Conservation (phyloP, 2,113 vertebrate species). For the Microtus pennsylvanicus region DNA sequence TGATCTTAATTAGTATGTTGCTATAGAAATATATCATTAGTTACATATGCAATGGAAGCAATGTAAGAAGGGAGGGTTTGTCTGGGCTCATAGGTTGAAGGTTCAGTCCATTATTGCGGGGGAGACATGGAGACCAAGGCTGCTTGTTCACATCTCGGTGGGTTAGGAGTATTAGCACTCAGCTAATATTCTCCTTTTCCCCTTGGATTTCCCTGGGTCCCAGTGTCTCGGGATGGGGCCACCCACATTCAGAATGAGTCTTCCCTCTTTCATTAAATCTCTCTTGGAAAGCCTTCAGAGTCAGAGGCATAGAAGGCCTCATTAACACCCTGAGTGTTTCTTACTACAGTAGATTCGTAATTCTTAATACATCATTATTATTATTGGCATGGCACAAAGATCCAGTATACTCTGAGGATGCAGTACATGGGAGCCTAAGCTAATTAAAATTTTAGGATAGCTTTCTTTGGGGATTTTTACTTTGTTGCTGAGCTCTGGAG, state of each 20-base stretch:
- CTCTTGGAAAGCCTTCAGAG: background rate
- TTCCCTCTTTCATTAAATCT: background rate
- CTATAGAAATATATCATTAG: background rate
- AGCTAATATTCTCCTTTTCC: background rate
- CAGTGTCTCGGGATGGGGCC: background rate
- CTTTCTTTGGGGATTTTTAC: background rate
- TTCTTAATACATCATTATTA: background rate
- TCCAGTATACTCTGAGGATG: background rate
- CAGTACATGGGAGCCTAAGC: background rate
- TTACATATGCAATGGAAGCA: background rate
- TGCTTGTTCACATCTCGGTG: background rate
- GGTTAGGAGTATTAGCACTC: background rate
- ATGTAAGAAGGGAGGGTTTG: background rate
- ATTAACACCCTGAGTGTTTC: background rate
- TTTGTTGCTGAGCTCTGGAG: conserved; percentile 23
- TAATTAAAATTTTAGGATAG: background rate
- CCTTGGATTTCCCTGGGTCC: background rate
- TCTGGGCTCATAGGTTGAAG: background rate
- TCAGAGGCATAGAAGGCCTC: background rate
- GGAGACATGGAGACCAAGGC: background rate
- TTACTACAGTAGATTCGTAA: background rate
- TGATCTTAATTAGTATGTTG: background rate
- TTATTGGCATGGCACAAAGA: background rate
- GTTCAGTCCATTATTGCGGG: too few relatives aligned
- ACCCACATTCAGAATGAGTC: background rate